Conservation (phyloP, 1,140 invertebrate species). For the Copidosoma floridanum region DNA sequence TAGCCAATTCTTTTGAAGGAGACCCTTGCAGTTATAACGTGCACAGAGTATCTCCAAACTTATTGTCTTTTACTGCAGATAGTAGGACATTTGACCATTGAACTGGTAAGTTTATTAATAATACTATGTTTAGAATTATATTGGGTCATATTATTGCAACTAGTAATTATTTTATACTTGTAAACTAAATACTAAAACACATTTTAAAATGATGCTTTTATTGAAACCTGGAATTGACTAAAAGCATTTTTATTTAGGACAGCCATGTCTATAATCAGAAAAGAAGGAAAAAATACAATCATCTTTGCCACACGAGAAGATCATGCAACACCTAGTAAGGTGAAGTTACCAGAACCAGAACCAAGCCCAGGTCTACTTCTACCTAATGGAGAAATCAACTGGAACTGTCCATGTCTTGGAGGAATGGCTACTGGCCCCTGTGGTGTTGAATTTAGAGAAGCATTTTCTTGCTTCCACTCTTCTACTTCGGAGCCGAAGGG, state of each 20-base stretch:
- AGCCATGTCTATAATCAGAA: constrained; percentile 51
- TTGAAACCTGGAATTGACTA: background rate
- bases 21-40: constrained; percentile 59
- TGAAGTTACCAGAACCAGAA: constrained; percentile 72
- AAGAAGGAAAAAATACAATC: constrained; percentile 77
- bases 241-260: background rate
- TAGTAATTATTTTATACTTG: background rate
- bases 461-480: constrained; percentile 94
- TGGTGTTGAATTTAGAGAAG: constrained; percentile 86
- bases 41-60: constrained; percentile 56
- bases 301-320: constrained; percentile 83
- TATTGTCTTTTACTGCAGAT: constrained; percentile 45
- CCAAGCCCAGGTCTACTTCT: constrained; percentile 77
- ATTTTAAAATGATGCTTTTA: background rate
- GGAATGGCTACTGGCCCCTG: constrained; percentile 95
- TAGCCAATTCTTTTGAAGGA: constrained; percentile 58
- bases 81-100: constrained; percentile 47
- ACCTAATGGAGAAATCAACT: constrained; percentile 90
- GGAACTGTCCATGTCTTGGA: constrained; percentile 94
- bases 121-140: too few species aligned
- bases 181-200: background rate
- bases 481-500: constrained; percentile 77
- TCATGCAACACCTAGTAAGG: constrained; percentile 68
- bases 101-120: background rate
- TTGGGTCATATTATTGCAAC: background rate